These are phyloP conservation scores for Dromococcyx pavoninus DNA, from an alignment of 2,797 vertebrate species.

Conservation along the genomic window DNA sequence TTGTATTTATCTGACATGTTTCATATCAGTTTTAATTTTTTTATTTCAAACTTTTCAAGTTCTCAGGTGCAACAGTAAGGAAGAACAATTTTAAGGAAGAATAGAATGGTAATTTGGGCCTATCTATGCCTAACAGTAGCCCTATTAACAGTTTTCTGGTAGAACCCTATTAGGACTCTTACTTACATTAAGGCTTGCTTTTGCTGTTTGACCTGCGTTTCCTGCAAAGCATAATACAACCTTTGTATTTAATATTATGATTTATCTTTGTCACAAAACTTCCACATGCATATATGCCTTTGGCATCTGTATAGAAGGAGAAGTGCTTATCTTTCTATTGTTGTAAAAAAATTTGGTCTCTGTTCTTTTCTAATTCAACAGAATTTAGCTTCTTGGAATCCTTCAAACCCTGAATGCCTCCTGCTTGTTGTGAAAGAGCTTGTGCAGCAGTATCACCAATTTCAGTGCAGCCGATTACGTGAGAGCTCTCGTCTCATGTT, in stretches of 20 bases:
- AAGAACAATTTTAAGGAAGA: background rate
- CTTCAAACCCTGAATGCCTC: conserved; percentile 89
- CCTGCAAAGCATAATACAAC: background rate
- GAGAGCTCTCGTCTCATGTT: conserved; percentile 98
- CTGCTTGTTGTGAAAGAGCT: conserved; percentile 96
- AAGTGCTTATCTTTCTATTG: background rate
- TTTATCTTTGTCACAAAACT: background rate
- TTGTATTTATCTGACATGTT: background rate
- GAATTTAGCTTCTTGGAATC: conserved; percentile 93
- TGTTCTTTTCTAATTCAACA: conserved; percentile 59
- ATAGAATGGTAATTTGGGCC: background rate
- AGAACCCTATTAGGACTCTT: background rate
- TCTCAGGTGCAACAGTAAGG: background rate
- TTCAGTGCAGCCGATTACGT: conserved; percentile 91
- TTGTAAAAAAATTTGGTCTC: background rate
- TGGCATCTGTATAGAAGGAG: background rate
- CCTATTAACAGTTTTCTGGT: background rate
- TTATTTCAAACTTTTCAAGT: background rate
- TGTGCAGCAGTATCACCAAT: conserved; percentile 95
- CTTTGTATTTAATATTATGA: background rate
- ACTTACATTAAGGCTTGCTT: background rate
- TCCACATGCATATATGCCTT: background rate
- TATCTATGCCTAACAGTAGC: background rate
- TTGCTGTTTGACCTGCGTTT: background rate
- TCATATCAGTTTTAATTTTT: background rate